Base-by-base conservation (phyloP, 2,888 invertebrate species). In the Phorcus lineatus region DNA sequence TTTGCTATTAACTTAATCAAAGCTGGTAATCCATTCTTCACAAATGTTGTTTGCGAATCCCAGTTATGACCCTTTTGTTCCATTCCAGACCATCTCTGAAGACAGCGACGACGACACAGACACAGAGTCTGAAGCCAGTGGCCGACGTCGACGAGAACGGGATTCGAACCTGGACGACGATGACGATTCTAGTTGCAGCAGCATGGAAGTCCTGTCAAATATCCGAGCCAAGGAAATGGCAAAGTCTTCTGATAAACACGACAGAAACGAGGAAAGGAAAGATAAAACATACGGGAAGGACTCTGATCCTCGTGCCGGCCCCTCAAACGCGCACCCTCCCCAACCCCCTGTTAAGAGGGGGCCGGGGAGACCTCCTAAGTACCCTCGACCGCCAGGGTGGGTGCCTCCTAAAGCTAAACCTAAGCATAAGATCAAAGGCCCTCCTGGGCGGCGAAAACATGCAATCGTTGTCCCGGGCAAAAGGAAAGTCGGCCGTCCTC, bases 281-380 rank as follows among this genome's bases (percentile, higher is more conserved):
- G 54, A 52, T 16, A 77, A 78, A 28, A 19, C 17, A 28, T 19
- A 78, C 55, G 11, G 40, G 78, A 66, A 62, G 17, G 16, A 77
- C 19, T 31, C 36, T 67, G 76, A 40, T 24, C n/a, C 62, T 19
- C 78, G 67, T n/a, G 57, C 78, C 57, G n/a, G 55, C 36, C 54
- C 74, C 11, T 74, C 77, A 17, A 55, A 80, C 17, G 2, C 80
- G 3, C 78, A 54, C 13, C 17, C 82, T 3, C 76, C 80, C 9
- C 77, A 67, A 13, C 74, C 52, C 31, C 80, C 82, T 1, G 81
- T 85, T 13, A 86, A 86, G 54, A 74, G 87, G n/a, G 84, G 85
- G 1, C 83, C 84, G 17, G 87, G 87, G 2, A 70, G 86, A 11
- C 87, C 86, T 6, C 86, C 85, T 0, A 87, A 87, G 81, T 82